These are phyloP conservation scores for Monodelphis domestica DNA, from an alignment of 2,797 vertebrate genomes.

Conservation along the genomic window DNA sequence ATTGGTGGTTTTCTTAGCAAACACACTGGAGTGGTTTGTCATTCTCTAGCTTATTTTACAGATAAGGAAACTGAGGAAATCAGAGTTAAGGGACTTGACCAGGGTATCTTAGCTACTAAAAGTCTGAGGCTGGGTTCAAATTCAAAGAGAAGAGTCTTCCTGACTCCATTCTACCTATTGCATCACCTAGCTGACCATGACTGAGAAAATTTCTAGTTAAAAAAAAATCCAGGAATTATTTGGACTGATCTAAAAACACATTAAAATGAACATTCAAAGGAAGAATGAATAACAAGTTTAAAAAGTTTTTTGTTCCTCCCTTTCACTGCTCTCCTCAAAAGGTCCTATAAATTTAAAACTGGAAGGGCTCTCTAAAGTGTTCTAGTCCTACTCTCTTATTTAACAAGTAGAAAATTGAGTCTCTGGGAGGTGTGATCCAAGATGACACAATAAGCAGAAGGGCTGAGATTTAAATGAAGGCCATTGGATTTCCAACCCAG, in stretches of 20 bases:
- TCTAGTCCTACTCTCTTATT: not conserved
- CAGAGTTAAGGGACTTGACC: too few relatives aligned
- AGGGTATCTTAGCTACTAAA: too few relatives aligned
- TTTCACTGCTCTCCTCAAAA: not conserved
- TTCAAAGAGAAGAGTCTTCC: too few relatives aligned
- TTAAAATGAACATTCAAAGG: conserved; percentile 8
- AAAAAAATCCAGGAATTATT: conserved; percentile 54
- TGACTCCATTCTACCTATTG: too few relatives aligned
- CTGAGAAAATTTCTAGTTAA: conserved; percentile 41
- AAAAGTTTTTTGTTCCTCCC: not conserved
- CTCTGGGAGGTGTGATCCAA: not conserved
- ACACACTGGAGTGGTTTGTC: too few relatives aligned
- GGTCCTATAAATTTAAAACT: not conserved
- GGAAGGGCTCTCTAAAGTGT: not conserved
- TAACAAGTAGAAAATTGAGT: not conserved
- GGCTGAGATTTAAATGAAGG: not conserved
- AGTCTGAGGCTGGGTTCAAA: too few relatives aligned
- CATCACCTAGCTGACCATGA: too few relatives aligned
- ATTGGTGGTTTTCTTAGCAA: too few relatives aligned
- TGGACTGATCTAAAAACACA: conserved; percentile 37
- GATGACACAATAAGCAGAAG: not conserved
- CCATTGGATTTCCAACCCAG: not conserved
- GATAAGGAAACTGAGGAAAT: too few relatives aligned
- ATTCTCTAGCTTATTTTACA: too few relatives aligned
- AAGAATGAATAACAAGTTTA: conserved; percentile 5